Base-by-base conservation (phyloP, 2,113 vertebrate genomes). In the Nansenia antarctica region DNA sequence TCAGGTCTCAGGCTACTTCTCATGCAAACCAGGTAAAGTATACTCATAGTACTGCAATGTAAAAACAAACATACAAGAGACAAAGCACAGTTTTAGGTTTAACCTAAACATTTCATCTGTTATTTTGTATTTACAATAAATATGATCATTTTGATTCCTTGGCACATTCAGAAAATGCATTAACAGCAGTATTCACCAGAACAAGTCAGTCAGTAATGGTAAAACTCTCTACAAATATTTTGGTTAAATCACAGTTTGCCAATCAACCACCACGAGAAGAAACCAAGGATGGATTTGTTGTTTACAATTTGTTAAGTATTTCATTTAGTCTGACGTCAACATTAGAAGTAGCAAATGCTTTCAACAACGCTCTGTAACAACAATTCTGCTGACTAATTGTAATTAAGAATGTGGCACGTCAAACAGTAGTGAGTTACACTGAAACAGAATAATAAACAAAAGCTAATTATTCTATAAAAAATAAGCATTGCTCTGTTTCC, bases 91-190 rank as follows among this genome's bases (percentile, higher is more conserved):
- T 52, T 79, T 84, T 80, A 85, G 78, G 74, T 81, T 75, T 67
- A 35, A 62, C 65, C 47, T 63, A 61, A 80, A 76, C 74, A 69
- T 57, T 37, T 60, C 37, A 59, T 73, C 68, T 39, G 12, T 63
- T 77, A 37, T 34, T 64, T 79, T 72, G 34, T 76, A 83, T 89
- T 87, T 83, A 83, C 86, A 91, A 87, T 88, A 91, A 91, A 89
- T 88, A 90, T 60, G 60, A 24, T 64, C 77, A 73, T 71, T 68
- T 59, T 63, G 57, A 66, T 63, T 62, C 30, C 70, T 69, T 69
- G 22, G 61, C 65, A 75, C 63, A 67, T 66, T 79, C 74, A 67
- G 69, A 77, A 39, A 68, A 45, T 42, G 32, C 39, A 63, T 74
- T 11, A 69, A 77, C 69, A 76, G 30, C 53, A 59, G 64, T 57